These are phyloP conservation scores for Noctua fimbriata DNA, from an alignment of 2,888 invertebrate genomes.

Conservation along the genomic window DNA sequence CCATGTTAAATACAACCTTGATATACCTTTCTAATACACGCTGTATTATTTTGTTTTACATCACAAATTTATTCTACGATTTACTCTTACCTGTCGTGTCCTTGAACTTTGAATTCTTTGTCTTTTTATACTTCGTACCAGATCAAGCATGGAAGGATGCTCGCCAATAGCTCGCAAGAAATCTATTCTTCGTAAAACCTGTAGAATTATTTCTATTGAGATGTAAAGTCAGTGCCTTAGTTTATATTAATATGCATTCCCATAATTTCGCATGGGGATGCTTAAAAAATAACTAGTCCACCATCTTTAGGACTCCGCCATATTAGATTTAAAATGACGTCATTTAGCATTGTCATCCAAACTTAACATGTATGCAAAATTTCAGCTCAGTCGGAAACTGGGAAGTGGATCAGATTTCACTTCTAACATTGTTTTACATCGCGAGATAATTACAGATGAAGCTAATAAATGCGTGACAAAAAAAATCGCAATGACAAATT, in stretches of 20 bases:
- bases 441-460: too few species aligned
- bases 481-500: not conserved
- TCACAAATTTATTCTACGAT: not conserved
- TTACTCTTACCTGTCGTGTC: conserved; percentile 76
- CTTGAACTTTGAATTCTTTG: conserved; percentile 73
- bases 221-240: not conserved
- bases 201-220: not conserved
- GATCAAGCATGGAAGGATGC: conserved; percentile 77
- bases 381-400: too few species aligned
- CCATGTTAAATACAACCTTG: too few species aligned
- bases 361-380: too few species aligned
- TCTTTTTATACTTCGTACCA: conserved; percentile 76
- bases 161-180: conserved; percentile 84
- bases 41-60: not conserved
- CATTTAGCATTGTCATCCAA: too few species aligned
- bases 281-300: too few species aligned
- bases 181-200: conserved; percentile 84
- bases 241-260: not conserved
- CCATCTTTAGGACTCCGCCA: too few species aligned
- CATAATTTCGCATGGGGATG: too few species aligned
- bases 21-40: not conserved
- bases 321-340: too few species aligned
- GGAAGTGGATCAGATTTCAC: too few species aligned
- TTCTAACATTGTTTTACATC: too few species aligned
- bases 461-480: not conserved